Percentiles rank a stretch among this genome's conserved stretches.
Evolutionary conservation across 2,888 invertebrate species (phyloP).

Genomic region (Mesorhabditis belari): DNA sequence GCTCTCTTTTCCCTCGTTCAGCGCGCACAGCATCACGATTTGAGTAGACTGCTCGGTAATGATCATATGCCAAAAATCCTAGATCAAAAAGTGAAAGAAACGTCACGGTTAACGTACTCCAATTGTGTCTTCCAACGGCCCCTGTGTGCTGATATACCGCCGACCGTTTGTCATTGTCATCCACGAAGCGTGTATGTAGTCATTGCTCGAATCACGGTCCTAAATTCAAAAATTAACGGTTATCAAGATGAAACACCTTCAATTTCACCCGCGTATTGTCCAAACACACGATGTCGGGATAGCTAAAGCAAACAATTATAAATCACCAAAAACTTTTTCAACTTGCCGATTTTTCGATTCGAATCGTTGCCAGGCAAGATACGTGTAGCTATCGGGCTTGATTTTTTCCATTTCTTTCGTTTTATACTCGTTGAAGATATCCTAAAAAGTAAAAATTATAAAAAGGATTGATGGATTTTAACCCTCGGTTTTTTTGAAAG

Average conservation of each 20-base stretch:
- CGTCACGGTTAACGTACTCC: too few relatives aligned
- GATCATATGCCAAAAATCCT: conserved; percentile 96
- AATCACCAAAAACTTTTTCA: background rate
- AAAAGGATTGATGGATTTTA: too few relatives aligned
- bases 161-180: conserved; percentile 18
- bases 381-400: background rate
- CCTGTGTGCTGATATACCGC: conserved; percentile 52
- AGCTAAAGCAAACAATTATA: conserved; percentile 5
- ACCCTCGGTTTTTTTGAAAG: too few relatives aligned
- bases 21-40: conserved; percentile 72
- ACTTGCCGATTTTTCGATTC: background rate
- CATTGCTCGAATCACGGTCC: conserved; percentile 14
- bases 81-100: too few relatives aligned
- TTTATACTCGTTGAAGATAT: background rate
- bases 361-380: background rate
- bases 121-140: conserved; percentile 80
- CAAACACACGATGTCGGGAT: conserved; percentile 17
- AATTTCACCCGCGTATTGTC: conserved; percentile 20
- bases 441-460: too few relatives aligned
- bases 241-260: conserved; percentile 5
- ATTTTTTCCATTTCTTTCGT: background rate
- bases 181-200: conserved; percentile 37
- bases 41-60: conserved; percentile 95
- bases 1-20: conserved; percentile 4
- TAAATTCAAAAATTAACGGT: background rate